These are phyloP conservation scores for Sebastes umbrosus DNA, from an alignment of 2,797 vertebrate genomes.

Conservation along the genomic window DNA sequence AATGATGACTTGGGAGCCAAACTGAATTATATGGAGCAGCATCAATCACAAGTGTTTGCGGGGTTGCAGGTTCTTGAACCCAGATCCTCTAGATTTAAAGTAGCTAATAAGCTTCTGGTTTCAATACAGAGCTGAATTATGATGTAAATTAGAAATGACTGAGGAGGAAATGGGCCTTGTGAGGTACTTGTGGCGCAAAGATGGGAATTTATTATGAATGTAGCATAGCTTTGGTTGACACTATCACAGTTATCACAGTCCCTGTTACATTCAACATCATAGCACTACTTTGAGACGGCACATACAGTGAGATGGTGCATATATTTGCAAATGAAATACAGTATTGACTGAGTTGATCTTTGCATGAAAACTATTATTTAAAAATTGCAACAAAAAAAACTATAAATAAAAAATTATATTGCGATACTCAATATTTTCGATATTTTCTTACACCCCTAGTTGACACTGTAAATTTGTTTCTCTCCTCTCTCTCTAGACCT, in stretches of 20 bases:
- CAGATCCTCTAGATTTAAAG: slow-evolving; percentile 38
- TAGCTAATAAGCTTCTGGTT: slow-evolving; percentile 47
- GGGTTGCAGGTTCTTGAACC: slow-evolving; percentile 43
- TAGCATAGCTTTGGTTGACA: background rate
- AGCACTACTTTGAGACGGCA: no score
- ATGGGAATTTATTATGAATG: slow-evolving; percentile 15
- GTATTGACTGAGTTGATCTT: no score
- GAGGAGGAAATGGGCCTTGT: slow-evolving; percentile 37
- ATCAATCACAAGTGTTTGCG: slow-evolving; percentile 14
- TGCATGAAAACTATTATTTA: no score
- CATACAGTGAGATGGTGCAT: no score
- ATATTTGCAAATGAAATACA: no score
- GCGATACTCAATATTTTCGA: no score
- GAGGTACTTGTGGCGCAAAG: background rate
- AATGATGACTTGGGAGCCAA: slow-evolving; percentile 36
- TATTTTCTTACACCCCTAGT: background rate
- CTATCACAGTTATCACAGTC: no score
- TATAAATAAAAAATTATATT: no score
- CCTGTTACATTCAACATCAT: no score
- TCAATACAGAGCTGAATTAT: slow-evolving; percentile 28
- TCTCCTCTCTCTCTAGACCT: background rate
- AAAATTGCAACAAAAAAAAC: no score
- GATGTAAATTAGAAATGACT: slow-evolving; percentile 49
- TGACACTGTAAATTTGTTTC: slow-evolving; percentile 13
- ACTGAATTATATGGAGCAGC: slow-evolving; percentile 29